Evolutionary conservation across 2,113 vertebrate genomes (phyloP).

Genomic region (Plotosus lineatus): DNA sequence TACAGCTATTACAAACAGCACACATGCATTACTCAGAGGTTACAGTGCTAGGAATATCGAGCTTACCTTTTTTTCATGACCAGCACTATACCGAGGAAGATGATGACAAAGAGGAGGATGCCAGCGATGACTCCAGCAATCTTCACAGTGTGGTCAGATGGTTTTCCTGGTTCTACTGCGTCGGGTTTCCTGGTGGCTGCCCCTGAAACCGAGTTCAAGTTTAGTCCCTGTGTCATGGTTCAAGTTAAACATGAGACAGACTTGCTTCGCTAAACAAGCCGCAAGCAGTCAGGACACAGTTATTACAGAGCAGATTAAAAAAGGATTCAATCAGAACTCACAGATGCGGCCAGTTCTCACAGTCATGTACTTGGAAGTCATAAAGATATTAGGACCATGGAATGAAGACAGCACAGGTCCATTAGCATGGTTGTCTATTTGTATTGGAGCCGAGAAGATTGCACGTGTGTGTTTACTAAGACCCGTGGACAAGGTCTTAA

Average conservation of each 20-base stretch:
- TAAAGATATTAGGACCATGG: background rate
- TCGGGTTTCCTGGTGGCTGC: slow-evolving; percentile 85
- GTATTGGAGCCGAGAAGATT: background rate
- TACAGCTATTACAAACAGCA: background rate
- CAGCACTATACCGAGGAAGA: slow-evolving; percentile 85
- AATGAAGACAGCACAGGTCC: background rate
- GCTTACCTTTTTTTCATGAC: slow-evolving; percentile 91
- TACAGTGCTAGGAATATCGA: background rate
- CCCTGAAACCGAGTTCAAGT: slow-evolving; percentile 61
- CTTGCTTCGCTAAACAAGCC: background rate
- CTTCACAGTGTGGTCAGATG: slow-evolving; percentile 87
- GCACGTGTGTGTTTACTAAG: background rate
- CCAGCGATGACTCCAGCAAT: slow-evolving; percentile 88
- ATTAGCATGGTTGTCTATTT: background rate
- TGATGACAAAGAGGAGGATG: slow-evolving; percentile 87
- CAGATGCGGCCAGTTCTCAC: too few relatives aligned
- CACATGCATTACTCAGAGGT: background rate
- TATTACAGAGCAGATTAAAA: background rate
- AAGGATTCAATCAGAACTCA: background rate
- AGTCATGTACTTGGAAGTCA: background rate
- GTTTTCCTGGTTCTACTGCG: slow-evolving; percentile 81
- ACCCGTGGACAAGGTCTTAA: too few relatives aligned
- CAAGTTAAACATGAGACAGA: background rate
- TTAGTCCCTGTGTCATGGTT: background rate
- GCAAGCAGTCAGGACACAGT: background rate